Evolutionary conservation across 2,113 vertebrate species (phyloP), one percentile per base, ranked within the genome.

Genomic region (Acrocephalus arundinaceus): DNA sequence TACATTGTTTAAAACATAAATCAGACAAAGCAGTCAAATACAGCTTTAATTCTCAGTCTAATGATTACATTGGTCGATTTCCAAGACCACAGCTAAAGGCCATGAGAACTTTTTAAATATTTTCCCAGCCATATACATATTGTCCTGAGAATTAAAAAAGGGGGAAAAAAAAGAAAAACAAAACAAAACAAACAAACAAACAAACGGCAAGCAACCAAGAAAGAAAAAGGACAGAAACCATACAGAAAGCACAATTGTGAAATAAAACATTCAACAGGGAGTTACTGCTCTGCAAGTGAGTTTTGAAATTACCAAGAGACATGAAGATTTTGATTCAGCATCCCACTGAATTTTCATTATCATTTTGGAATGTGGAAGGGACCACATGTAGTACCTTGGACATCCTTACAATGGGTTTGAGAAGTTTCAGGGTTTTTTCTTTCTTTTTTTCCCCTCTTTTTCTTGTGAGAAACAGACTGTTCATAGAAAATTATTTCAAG

Each of bases 41-140:
- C 72, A 89, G 57, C 66, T 90, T 92, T 90, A 88, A 92, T 90
- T 97, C 83, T 92, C 52, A 93, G 65, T 24, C 59, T 78, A 62
- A 73, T 90, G 83, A 96, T 96, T 92, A 95, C 54, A 58, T 95
- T 96, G 96, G 96, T 92, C 2, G 0, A 75, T 75, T 78, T 96
- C 96, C 96, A 96, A 92, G 80, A 89, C 63, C 59, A 68, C 72
- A 95, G 90, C 59, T 78, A 90, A 96, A 93, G 88, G 82, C 88
- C 90, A 94, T 93, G 87, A 94, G 92, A 96, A 90, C 75, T 87
- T 93, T 37, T 49, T 8, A 75, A 92, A 78, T 82, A 84, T 92
- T 95, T 96, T 96, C 90, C 73, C 86, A 94, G 52, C 37, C 76
- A 87, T 92, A 84, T 59, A 43, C 39, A 85, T 57, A 63, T 49